These are phyloP conservation scores for Isurus oxyrinchus DNA, from an alignment of 2,113 vertebrate genomes.

Conservation along the genomic window DNA sequence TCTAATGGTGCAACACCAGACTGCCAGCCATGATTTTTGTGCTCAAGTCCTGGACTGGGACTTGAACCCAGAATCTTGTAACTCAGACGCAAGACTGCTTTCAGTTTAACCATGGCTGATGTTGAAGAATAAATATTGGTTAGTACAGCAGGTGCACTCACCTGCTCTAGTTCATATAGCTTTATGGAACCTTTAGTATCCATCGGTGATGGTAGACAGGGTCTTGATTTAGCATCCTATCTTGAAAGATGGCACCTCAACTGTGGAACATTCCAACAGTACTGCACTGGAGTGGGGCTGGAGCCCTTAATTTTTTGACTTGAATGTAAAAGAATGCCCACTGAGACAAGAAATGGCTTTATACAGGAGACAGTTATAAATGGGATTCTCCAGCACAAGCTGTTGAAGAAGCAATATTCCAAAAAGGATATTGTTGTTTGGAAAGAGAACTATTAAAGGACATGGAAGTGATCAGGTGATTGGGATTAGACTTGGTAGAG, in stretches of 20 bases:
- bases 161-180: too few relatives aligned
- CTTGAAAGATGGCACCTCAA: too few relatives aligned
- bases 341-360: background rate
- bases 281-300: background rate
- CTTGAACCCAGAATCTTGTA: too few relatives aligned
- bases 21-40: too few relatives aligned
- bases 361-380: background rate
- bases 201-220: too few relatives aligned
- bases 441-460: background rate
- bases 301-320: background rate
- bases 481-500: background rate
- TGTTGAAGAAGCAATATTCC: background rate
- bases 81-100: too few relatives aligned
- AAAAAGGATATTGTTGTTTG: background rate
- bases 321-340: background rate
- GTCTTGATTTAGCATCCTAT: too few relatives aligned
- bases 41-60: too few relatives aligned
- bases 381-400: background rate
- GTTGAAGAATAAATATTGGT: too few relatives aligned
- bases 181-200: too few relatives aligned
- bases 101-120: too few relatives aligned
- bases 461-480: background rate
- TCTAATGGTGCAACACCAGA: background rate
- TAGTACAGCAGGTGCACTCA: too few relatives aligned
- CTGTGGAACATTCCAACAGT: background rate